Evolutionary conservation across 2,888 invertebrate genomes (phyloP).

Genomic region (Pachliopta kotzebuea): DNA sequence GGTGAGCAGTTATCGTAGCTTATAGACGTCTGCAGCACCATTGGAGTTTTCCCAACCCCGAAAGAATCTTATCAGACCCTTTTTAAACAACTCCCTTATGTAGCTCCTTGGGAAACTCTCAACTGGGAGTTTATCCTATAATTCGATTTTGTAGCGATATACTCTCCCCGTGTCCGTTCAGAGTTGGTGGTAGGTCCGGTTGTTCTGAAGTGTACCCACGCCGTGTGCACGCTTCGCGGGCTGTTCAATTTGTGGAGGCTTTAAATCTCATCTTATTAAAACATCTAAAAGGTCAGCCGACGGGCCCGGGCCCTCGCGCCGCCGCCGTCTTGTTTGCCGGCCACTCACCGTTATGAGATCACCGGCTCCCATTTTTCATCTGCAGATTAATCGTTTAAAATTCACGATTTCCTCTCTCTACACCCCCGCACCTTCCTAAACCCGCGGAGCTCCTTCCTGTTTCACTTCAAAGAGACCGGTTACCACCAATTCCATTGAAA

Average conservation of each 20-base stretch:
- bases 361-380: constrained; percentile 55
- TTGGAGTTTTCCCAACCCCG: too few relatives aligned
- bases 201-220: too few relatives aligned
- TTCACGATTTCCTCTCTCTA: constrained; percentile 52
- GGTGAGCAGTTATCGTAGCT: too few relatives aligned
- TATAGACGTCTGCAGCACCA: too few relatives aligned
- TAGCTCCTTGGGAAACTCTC: too few relatives aligned
- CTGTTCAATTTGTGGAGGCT: constrained; percentile 34
- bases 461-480: background rate
- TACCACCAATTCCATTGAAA: constrained; percentile 23
- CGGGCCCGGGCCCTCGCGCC: constrained; percentile 38
- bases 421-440: background rate
- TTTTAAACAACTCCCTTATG: too few relatives aligned
- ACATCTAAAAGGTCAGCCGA: constrained; percentile 46
- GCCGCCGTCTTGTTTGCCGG: constrained; percentile 45
- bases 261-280: constrained; percentile 59
- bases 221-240: too few relatives aligned
- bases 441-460: background rate
- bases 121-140: too few relatives aligned
- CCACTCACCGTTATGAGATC: constrained; percentile 64
- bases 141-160: too few relatives aligned
- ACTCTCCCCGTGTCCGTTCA: too few relatives aligned
- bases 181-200: too few relatives aligned
- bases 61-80: too few relatives aligned
- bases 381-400: constrained; percentile 73